phyloP scores from a whole-genome alignment of 1,140 invertebrate species.

The Lordiphosa clarofinis region DNA sequence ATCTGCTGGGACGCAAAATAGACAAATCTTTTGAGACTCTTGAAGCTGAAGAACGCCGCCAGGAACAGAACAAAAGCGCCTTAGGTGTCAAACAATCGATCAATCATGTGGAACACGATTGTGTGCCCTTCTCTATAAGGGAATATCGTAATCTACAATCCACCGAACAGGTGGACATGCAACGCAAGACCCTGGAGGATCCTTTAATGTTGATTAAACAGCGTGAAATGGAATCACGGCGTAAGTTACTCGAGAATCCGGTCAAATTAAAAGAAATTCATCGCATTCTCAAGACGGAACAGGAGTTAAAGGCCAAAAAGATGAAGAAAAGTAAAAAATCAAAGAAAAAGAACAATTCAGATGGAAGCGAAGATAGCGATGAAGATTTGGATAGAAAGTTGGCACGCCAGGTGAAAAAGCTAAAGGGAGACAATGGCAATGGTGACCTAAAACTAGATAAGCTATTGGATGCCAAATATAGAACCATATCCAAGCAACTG shows the following conservation, averaged over 20 bases:
- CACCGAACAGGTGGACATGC: slow-evolving; percentile 87
- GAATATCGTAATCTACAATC: slow-evolving; percentile 64
- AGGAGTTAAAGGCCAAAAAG: slow-evolving; percentile 82
- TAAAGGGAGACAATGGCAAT: slow-evolving; percentile 62
- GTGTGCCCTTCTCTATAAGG: slow-evolving; percentile 87
- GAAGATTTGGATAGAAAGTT: slow-evolving; percentile 81
- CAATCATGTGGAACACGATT: slow-evolving; percentile 87
- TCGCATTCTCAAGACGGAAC: slow-evolving; percentile 85
- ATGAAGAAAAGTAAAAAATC: slow-evolving; percentile 80
- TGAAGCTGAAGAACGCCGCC: slow-evolving; percentile 83
- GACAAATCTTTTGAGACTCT: slow-evolving; percentile 91
- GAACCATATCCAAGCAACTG: slow-evolving; percentile 72
- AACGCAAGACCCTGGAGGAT: slow-evolving; percentile 93
- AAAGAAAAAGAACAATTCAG: slow-evolving; percentile 62
- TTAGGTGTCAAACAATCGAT: slow-evolving; percentile 80
- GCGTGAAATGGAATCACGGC: slow-evolving; percentile 89
- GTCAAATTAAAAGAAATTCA: slow-evolving; percentile 91
- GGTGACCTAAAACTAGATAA: slow-evolving; percentile 57
- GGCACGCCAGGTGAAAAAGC: slow-evolving; percentile 80
- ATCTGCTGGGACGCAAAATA: slow-evolving; percentile 90
- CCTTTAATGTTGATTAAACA: slow-evolving; percentile 92
- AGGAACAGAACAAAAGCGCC: slow-evolving; percentile 62
- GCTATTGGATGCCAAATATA: slow-evolving; percentile 62
- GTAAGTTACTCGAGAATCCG: slow-evolving; percentile 92
- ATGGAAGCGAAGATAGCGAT: slow-evolving; percentile 71